Percentiles rank a stretch among this genome's conserved stretches.
Evolutionary conservation across 2,888 invertebrate genomes (phyloP).

Genomic region (Tipula helvola): DNA sequence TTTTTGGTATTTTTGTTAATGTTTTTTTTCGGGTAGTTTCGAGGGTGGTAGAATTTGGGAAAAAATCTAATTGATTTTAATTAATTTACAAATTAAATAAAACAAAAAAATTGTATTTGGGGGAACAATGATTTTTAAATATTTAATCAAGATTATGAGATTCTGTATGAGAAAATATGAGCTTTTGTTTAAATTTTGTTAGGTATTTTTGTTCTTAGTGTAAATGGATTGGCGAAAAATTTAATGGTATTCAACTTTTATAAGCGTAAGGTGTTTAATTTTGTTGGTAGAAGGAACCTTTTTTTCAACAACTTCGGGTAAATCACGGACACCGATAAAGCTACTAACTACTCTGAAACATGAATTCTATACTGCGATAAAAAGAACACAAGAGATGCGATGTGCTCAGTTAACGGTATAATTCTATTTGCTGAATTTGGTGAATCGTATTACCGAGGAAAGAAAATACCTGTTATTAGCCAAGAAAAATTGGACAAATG

Average conservation of each 20-base stretch:
- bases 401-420: too few species aligned
- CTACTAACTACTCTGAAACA: too few species aligned
- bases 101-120: neutral
- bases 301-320: too few species aligned
- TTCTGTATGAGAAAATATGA: neutral
- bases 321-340: too few species aligned
- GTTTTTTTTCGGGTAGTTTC: neutral
- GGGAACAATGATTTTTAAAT: neutral
- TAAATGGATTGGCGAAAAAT: neutral
- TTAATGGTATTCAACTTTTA: neutral
- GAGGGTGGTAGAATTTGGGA: neutral
- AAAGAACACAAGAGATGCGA: too few species aligned
- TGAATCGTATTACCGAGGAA: too few species aligned
- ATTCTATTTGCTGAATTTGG: too few species aligned
- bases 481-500: too few species aligned
- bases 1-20: neutral
- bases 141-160: neutral
- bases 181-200: neutral
- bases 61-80: neutral
- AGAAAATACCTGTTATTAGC: too few species aligned
- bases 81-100: neutral
- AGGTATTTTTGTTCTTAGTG: neutral
- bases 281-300: neutral
- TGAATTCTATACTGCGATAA: too few species aligned
- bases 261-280: neutral